Conservation (phyloP, 2,113 vertebrate species). For the Triplophysa rosa region DNA sequence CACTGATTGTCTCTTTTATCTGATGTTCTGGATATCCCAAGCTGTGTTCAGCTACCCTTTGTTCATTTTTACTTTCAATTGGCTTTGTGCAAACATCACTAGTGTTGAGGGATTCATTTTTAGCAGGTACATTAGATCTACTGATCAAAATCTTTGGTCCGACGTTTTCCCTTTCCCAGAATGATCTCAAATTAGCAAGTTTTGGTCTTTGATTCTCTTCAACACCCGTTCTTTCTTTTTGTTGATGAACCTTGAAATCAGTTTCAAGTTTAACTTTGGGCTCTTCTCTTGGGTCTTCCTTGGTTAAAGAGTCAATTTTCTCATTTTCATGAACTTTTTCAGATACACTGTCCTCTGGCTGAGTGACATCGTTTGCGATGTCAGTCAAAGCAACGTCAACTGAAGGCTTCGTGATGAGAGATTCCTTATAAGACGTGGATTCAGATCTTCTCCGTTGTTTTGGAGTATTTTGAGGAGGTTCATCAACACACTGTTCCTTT, state of each 20-base stretch:
- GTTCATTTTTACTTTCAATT: constrained; percentile 21
- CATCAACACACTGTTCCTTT: constrained; percentile 31
- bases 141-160: constrained; percentile 65
- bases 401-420: neutral
- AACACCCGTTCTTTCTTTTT: constrained; percentile 12
- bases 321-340: constrained; percentile 42
- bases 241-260: constrained; percentile 27
- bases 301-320: neutral
- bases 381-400: neutral
- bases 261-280: constrained; percentile 1
- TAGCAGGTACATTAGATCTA: constrained; percentile 48
- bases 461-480: neutral
- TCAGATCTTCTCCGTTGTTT: constrained; percentile 3
- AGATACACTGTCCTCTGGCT: neutral
- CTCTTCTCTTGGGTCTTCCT: constrained; percentile 32
- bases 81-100: constrained; percentile 19
- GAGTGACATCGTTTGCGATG: neutral
- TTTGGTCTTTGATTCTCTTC: constrained; percentile 57
- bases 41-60: neutral
- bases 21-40: constrained; percentile 12
- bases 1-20: neutral
- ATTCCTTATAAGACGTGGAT: neutral
- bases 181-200: constrained; percentile 65
- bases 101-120: constrained; percentile 48
- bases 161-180: constrained; percentile 68